phyloP scores from a whole-genome alignment of 2,888 invertebrate genomes.

The Eilema caniola region DNA sequence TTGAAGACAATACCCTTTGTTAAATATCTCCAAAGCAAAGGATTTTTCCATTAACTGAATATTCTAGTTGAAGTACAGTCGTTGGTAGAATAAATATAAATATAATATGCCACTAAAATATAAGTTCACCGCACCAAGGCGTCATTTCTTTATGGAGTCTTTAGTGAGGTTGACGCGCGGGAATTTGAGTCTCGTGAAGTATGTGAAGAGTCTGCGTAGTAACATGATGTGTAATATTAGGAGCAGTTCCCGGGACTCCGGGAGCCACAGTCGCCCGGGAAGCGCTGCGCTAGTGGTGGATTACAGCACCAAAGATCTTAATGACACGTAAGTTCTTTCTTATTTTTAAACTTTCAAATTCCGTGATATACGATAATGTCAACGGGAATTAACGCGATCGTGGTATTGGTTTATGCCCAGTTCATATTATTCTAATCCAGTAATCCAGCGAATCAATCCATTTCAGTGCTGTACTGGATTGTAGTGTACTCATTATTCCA shows the following conservation, averaged over 20 bases:
- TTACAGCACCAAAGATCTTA: conserved; percentile 77
- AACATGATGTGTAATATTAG: conserved; percentile 54
- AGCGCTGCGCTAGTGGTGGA: conserved; percentile 84
- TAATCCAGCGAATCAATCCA: too few relatives aligned
- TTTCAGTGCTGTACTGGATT: too few relatives aligned
- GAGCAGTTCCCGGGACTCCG: conserved; percentile 89
- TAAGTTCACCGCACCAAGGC: background rate
- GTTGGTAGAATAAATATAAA: background rate
- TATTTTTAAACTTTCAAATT: too few relatives aligned
- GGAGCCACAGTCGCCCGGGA: conserved; percentile 92
- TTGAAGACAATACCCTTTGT: conserved; percentile 7
- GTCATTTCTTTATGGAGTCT: background rate
- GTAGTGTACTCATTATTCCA: too few relatives aligned
- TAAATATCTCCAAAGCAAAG: background rate
- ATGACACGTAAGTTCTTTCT: conserved; percentile 65
- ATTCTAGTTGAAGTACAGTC: background rate
- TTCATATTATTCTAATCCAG: too few relatives aligned
- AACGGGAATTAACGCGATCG: too few relatives aligned
- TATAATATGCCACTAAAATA: background rate
- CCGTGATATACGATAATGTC: too few relatives aligned
- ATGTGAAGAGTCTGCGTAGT: conserved; percentile 9
- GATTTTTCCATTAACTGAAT: background rate
- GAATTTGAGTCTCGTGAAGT: background rate
- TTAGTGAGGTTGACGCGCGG: background rate
- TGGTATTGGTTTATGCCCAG: too few relatives aligned